A percentile compares a stretch with the other conserved stretches of the same genome.
Conservation (phyloP, 2,888 invertebrate species). For the Ophion costatus region DNA sequence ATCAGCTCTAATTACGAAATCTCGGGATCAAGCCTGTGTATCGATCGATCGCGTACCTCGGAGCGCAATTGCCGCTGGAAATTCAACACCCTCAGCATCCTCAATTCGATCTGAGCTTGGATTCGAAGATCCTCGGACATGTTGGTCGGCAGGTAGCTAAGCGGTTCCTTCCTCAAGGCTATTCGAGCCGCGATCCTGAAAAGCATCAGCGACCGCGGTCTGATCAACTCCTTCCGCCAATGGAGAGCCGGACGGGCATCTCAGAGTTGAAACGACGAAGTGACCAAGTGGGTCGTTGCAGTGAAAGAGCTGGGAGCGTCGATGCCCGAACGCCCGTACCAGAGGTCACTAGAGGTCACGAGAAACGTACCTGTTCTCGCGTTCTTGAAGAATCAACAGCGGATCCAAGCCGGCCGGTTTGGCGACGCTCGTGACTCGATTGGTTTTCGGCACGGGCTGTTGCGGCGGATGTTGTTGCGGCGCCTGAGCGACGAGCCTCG, state of each 20-base stretch:
- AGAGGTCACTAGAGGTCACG: neutral
- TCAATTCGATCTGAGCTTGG: slow-evolving; percentile 97
- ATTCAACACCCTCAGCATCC: slow-evolving; percentile 96
- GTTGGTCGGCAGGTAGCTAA: slow-evolving; percentile 93
- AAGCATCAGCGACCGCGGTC: slow-evolving; percentile 4
- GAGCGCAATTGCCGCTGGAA: slow-evolving; percentile 96
- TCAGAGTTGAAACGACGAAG: neutral
- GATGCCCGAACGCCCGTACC: too few relatives aligned
- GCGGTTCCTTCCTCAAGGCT: slow-evolving; percentile 95
- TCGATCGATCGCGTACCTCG: slow-evolving; percentile 86
- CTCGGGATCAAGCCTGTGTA: neutral
- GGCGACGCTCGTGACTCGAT: slow-evolving; percentile 94
- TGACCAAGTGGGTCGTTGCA: too few relatives aligned
- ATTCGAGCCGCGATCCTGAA: slow-evolving; percentile 94
- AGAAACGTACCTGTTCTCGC: slow-evolving; percentile 92
- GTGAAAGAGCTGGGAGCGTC: too few relatives aligned
- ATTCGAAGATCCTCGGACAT: slow-evolving; percentile 96
- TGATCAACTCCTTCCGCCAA: neutral
- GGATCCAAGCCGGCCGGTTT: slow-evolving; percentile 98
- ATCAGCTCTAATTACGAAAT: neutral
- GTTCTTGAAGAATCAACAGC: slow-evolving; percentile 94
- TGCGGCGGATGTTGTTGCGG: slow-evolving; percentile 83
- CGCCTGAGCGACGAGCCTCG: slow-evolving; percentile 74
- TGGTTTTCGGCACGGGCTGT: slow-evolving; percentile 86
- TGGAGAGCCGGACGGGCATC: neutral